Percentiles rank a stretch among this genome's conserved stretches.
Evolutionary conservation across 2,888 invertebrate genomes (phyloP).

Genomic region (Diloba caeruleocephala): DNA sequence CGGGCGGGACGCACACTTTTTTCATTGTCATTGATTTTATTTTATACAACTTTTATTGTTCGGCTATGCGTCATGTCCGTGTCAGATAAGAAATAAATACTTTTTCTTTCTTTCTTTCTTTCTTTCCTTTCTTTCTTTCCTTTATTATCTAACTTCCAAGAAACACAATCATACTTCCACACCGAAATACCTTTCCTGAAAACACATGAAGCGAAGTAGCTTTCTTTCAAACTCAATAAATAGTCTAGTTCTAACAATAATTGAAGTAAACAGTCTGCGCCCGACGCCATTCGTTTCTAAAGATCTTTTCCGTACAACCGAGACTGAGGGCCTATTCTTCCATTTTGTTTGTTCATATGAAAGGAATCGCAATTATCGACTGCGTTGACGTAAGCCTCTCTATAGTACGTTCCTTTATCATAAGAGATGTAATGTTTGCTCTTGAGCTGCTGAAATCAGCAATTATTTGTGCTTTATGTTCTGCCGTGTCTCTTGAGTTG

Average conservation of each 20-base stretch:
- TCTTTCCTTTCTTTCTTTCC: too few species aligned
- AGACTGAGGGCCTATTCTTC: constrained; percentile 54
- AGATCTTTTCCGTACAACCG: constrained; percentile 18
- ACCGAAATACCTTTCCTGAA: constrained; percentile 31
- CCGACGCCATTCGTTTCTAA: constrained; percentile 29
- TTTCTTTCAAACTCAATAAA: constrained; percentile 38
- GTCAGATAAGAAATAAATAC: too few species aligned
- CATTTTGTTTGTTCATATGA: constrained; percentile 53
- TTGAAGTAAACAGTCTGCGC: constrained; percentile 67
- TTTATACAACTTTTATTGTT: too few species aligned
- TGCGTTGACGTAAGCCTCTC: constrained; percentile 44
- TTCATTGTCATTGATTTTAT: too few species aligned
- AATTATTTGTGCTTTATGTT: constrained; percentile 15
- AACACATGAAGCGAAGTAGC: too few species aligned
- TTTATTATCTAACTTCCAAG: too few species aligned
- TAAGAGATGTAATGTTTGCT: constrained; percentile 19
- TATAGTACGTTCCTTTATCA: constrained; percentile 34
- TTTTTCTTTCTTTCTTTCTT: too few species aligned
- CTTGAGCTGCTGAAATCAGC: constrained; percentile 25
- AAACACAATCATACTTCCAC: too few species aligned
- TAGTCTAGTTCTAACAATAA: constrained; percentile 51
- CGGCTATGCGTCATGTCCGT: too few species aligned
- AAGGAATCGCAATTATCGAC: constrained; percentile 59
- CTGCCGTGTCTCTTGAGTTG: not conserved
- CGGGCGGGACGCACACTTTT: too few species aligned